A percentile compares a stretch with the other conserved stretches of the same genome.
phyloP scores from a whole-genome alignment of 2,113 vertebrate species.

The Eolophus roseicapilla region DNA sequence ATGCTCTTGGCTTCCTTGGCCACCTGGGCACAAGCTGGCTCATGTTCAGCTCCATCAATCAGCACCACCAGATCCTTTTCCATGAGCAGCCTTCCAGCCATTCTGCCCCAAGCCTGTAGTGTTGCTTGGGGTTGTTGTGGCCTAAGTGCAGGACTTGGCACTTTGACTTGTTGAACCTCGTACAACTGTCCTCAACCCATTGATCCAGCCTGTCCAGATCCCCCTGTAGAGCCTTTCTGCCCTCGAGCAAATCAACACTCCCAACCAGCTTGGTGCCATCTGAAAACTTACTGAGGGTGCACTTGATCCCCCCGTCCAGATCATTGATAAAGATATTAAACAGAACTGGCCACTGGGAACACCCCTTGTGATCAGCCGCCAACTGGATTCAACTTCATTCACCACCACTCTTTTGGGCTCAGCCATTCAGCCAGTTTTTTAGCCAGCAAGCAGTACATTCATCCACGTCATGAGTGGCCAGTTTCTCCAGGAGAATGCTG shows the following conservation, averaged over 20 bases:
- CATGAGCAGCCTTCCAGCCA: not conserved
- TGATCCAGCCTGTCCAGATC: accelerated
- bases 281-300: not conserved
- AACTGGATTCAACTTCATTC: not conserved
- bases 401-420: not conserved
- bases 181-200: too few species aligned
- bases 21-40: not conserved
- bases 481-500: not conserved
- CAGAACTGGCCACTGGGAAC: not conserved
- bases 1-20: not conserved
- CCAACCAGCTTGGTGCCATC: accelerated
- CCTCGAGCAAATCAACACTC: not conserved
- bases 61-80: not conserved
- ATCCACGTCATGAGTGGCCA: not conserved
- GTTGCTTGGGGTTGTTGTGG: not conserved
- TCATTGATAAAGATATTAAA: not conserved
- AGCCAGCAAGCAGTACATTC: not conserved
- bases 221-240: not conserved
- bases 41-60: not conserved
- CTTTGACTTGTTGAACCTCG: not conserved
- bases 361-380: not conserved
- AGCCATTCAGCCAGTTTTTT: not conserved
- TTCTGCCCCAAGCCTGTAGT: not conserved
- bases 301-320: not conserved
- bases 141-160: accelerated